phyloP scores from a whole-genome alignment of 2,888 invertebrate genomes.

The Tenthredo scrophulariae region DNA sequence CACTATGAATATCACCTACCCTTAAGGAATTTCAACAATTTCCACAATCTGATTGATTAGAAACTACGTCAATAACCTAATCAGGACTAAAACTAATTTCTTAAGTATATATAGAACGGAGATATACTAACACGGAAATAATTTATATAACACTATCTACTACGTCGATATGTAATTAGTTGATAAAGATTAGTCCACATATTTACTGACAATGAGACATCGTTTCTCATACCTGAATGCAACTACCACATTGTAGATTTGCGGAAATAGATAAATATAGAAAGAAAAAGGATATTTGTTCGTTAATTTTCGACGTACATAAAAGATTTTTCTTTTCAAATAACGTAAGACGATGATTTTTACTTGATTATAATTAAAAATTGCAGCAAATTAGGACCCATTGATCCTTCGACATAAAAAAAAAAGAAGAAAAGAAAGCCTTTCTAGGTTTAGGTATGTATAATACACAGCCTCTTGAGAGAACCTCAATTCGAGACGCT shows the following conservation, averaged over 20 bases:
- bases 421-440: background rate
- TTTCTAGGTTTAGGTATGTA: background rate
- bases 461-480: background rate
- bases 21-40: background rate
- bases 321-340: background rate
- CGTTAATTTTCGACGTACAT: too few relatives aligned
- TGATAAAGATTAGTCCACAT: background rate
- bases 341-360: background rate
- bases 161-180: background rate
- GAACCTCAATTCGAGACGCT: conserved; percentile 16
- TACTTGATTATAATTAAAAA: background rate
- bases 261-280: too few relatives aligned
- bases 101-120: background rate
- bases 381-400: background rate
- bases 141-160: background rate
- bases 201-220: background rate
- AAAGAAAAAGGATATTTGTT: too few relatives aligned
- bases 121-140: background rate
- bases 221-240: too few relatives aligned
- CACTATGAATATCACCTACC: background rate
- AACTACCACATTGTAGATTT: too few relatives aligned
- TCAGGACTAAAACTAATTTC: background rate
- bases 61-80: background rate
- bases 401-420: background rate
- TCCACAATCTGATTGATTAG: background rate